phyloP scores from a whole-genome alignment of 2,113 vertebrate genomes.

The Platichthys flesus region DNA sequence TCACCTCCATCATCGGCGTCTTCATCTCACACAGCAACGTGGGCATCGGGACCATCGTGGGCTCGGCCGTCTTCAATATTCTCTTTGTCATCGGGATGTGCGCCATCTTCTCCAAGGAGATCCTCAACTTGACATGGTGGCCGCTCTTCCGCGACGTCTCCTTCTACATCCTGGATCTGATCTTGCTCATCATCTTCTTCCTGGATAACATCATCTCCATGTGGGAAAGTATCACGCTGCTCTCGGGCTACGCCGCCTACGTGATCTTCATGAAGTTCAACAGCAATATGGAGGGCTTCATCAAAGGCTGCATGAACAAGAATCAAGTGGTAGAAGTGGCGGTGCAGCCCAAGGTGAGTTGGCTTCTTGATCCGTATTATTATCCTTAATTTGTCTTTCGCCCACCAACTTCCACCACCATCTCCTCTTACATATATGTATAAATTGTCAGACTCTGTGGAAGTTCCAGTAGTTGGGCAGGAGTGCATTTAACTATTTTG shows the following conservation, averaged over 20 bases:
- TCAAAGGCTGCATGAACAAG: conserved; percentile 89
- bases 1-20: conserved; percentile 98
- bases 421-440: conserved; percentile 5
- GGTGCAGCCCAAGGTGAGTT: conserved; percentile 92
- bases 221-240: conserved; percentile 92
- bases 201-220: conserved; percentile 94
- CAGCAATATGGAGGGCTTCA: conserved; percentile 87
- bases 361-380: conserved; percentile 1
- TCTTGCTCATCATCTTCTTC: conserved; percentile 97
- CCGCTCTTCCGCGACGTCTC: conserved; percentile 96
- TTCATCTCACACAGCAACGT: conserved; percentile 99
- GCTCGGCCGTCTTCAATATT: conserved; percentile 98
- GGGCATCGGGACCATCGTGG: conserved; percentile 97
- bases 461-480: conserved; percentile 21
- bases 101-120: conserved; percentile 96
- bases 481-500: conserved; percentile 3
- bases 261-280: conserved; percentile 99
- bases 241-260: conserved; percentile 88
- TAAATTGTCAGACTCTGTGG: background rate
- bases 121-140: conserved; percentile 98
- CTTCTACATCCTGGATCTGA: conserved; percentile 96
- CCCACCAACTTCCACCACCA: background rate
- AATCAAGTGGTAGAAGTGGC: conserved; percentile 98
- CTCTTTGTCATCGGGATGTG: conserved; percentile 99
- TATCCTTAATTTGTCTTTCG: background rate